phyloP scores from a whole-genome alignment of 2,797 vertebrate species.

The Mormyrops boulengeri region DNA sequence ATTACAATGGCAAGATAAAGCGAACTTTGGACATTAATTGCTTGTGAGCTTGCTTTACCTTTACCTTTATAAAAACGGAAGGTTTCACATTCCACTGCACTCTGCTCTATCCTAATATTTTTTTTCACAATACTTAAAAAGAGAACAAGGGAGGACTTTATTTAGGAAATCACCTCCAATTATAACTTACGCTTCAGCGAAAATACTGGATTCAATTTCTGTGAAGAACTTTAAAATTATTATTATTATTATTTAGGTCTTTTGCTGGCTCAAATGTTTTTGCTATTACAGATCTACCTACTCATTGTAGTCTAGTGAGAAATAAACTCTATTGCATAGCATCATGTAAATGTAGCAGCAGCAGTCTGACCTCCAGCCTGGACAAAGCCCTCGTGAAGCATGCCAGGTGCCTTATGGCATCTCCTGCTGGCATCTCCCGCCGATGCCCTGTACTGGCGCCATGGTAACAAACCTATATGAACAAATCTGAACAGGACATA shows the following conservation, averaged over 20 bases:
- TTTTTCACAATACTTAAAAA: background rate
- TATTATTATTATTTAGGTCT: background rate
- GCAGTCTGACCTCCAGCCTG: conserved; percentile 10
- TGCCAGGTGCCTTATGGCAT: background rate
- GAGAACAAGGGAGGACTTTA: background rate
- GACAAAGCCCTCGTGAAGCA: background rate
- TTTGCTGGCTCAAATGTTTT: background rate
- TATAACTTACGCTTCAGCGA: background rate
- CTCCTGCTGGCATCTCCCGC: background rate
- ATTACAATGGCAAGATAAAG: background rate
- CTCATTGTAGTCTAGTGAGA: background rate
- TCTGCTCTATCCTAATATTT: background rate
- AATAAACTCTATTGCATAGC: background rate
- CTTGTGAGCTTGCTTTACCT: background rate
- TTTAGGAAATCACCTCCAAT: background rate
- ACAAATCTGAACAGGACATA: background rate
- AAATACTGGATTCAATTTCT: background rate
- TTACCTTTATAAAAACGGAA: background rate
- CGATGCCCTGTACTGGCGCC: background rate
- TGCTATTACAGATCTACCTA: background rate
- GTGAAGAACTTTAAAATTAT: background rate
- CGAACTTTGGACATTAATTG: background rate
- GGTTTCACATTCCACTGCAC: background rate
- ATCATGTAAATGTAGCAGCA: background rate
- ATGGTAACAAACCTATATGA: background rate